These are phyloP conservation scores for Gasterosteus aculeatus DNA, from an alignment of 2,113 vertebrate genomes.

Conservation along the genomic window DNA sequence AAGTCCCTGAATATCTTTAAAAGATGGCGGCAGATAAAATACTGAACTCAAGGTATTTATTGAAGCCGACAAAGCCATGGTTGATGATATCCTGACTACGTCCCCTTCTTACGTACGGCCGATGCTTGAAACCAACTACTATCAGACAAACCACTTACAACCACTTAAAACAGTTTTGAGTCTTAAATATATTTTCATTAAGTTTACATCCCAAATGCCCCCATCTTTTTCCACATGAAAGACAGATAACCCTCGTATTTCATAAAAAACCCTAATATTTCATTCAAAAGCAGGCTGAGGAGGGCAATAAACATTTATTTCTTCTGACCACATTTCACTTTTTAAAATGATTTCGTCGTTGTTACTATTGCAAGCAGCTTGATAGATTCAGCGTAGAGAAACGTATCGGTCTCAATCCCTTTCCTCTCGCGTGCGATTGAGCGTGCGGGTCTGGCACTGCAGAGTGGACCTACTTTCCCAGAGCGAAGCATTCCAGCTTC, in stretches of 20 bases:
- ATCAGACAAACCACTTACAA: not conserved
- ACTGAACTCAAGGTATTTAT: not conserved
- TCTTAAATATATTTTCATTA: not conserved
- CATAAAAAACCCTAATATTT: not conserved
- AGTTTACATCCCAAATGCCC: not conserved
- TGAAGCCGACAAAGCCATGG: not conserved
- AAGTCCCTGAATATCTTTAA: not conserved
- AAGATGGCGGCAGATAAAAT: not conserved
- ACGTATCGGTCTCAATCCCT: not conserved
- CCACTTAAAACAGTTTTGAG: too few species aligned
- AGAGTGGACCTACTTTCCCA: constrained; percentile 94
- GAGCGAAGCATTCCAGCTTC: constrained; percentile 95
- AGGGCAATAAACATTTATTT: not conserved
- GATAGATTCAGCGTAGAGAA: too few species aligned
- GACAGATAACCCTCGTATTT: not conserved
- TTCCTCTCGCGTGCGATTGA: constrained; percentile 21
- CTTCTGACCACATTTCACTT: not conserved
- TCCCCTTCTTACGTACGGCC: not conserved
- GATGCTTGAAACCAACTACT: not conserved
- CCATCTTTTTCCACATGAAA: not conserved
- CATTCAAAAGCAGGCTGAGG: not conserved
- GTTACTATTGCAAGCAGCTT: not conserved
- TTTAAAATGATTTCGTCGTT: too few species aligned
- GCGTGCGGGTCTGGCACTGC: constrained; percentile 13
- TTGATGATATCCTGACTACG: not conserved